Conservation (phyloP, 2,888 invertebrate species). For the Stenolophus ochropezus region DNA sequence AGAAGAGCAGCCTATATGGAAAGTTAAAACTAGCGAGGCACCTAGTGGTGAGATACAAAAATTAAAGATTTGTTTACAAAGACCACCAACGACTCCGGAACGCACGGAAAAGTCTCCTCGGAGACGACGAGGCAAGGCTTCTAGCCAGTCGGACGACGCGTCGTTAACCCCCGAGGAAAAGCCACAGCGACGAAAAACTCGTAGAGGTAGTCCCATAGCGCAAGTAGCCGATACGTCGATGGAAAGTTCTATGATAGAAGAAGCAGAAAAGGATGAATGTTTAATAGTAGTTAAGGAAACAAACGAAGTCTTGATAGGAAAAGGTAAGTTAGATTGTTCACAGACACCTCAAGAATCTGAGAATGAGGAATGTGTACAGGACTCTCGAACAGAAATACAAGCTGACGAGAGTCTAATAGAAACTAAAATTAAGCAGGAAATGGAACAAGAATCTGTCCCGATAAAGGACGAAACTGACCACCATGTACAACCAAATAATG, state of each 20-base stretch:
- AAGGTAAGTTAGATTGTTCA: slow-evolving; percentile 71
- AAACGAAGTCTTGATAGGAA: slow-evolving; percentile 68
- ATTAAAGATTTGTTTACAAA: slow-evolving; percentile 79
- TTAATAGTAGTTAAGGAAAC: slow-evolving; percentile 66
- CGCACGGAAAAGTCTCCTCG: slow-evolving; percentile 74
- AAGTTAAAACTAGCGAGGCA: slow-evolving; percentile 74
- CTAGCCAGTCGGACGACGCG: slow-evolving; percentile 75
- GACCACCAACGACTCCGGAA: slow-evolving; percentile 76
- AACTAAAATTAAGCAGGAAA: slow-evolving; percentile 48
- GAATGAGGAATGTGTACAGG: slow-evolving; percentile 44
- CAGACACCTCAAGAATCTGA: slow-evolving; percentile 46
- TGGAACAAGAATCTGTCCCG: slow-evolving; percentile 29
- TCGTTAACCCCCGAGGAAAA: slow-evolving; percentile 74
- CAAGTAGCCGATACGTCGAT: slow-evolving; percentile 45
- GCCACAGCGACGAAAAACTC: slow-evolving; percentile 69
- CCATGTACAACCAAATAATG: neutral
- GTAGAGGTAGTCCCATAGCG: slow-evolving; percentile 54
- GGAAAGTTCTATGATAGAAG: slow-evolving; percentile 62
- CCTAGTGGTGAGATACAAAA: slow-evolving; percentile 79
- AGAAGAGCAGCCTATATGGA: slow-evolving; percentile 74
- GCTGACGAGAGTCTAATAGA: slow-evolving; percentile 32
- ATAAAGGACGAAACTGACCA: neutral
- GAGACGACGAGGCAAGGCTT: slow-evolving; percentile 75
- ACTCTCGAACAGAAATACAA: slow-evolving; percentile 47
- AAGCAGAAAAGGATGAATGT: slow-evolving; percentile 62